A percentile compares a stretch with the other conserved stretches of the same genome.
phyloP scores from a whole-genome alignment of 2,888 invertebrate species.

The Ctenicera cuprea region DNA sequence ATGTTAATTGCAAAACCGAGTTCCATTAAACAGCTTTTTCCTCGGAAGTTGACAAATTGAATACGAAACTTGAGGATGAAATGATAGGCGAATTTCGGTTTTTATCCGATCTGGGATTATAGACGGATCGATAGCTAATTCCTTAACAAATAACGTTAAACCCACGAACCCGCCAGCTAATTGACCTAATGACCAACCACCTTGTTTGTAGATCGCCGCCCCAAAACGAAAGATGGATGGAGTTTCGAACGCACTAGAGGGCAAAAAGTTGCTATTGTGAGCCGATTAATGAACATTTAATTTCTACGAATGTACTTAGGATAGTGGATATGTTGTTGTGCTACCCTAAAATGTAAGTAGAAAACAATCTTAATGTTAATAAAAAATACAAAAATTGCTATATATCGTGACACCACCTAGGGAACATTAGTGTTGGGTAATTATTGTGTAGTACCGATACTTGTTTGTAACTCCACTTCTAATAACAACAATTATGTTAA shows the following conservation, averaged over 20 bases:
- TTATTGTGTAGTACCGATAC: background rate
- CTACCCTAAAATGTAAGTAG: conserved; percentile 9
- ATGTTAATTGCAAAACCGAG: conserved; percentile 23
- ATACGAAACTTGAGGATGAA: conserved; percentile 11
- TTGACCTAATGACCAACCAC: conserved; percentile 45
- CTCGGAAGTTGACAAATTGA: conserved; percentile 28
- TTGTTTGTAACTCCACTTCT: background rate
- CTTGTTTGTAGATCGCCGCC: conserved; percentile 37
- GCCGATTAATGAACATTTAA: conserved; percentile 38
- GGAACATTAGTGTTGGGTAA: conserved; percentile 17
- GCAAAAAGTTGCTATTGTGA: conserved; percentile 6
- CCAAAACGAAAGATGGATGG: conserved; percentile 36
- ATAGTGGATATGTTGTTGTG: conserved; percentile 22
- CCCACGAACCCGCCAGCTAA: conserved; percentile 35
- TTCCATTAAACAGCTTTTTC: conserved; percentile 13
- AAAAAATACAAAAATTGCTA: conserved; percentile 39
- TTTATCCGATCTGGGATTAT: conserved; percentile 23
- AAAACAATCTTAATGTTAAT: conserved; percentile 25
- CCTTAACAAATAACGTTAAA: conserved; percentile 47
- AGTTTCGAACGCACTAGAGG: conserved; percentile 1
- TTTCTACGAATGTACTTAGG: conserved; percentile 10
- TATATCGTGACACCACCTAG: conserved; percentile 31
- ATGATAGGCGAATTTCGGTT: conserved; percentile 4
- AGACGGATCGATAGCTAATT: conserved; percentile 41
- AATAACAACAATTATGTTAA: conserved; percentile 6